phyloP scores from a whole-genome alignment of 2,797 vertebrate species.

The Psittacula derbiana region DNA sequence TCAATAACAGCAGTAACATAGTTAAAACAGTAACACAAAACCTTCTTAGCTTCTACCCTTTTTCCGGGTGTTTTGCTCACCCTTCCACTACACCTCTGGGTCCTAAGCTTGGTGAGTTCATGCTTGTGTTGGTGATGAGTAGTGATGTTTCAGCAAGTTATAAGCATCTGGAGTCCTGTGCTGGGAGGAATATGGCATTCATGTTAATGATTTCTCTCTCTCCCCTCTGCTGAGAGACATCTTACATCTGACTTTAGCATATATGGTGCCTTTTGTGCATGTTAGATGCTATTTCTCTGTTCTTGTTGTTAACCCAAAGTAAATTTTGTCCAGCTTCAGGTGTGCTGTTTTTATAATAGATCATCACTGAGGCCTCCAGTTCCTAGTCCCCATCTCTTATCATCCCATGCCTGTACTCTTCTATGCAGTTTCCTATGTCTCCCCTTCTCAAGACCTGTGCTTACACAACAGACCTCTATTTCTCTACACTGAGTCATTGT shows the following conservation, averaged over 20 bases:
- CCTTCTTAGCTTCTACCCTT: background rate
- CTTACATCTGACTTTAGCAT: background rate
- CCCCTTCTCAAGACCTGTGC: background rate
- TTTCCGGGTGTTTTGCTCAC: background rate
- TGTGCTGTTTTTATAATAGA: background rate
- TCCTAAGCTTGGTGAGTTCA: background rate
- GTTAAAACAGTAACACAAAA: background rate
- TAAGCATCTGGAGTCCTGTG: background rate
- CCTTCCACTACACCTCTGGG: background rate
- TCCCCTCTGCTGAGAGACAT: background rate
- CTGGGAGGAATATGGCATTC: background rate
- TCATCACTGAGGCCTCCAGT: background rate
- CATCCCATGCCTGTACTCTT: background rate
- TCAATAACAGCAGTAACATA: background rate
- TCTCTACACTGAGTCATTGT: background rate
- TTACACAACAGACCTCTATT: background rate
- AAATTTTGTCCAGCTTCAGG: background rate
- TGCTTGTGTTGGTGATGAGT: background rate
- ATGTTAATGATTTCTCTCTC: background rate
- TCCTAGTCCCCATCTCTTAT: background rate
- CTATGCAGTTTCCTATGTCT: fast-evolving
- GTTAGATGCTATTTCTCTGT: background rate
- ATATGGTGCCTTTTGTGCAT: background rate
- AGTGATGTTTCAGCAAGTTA: background rate
- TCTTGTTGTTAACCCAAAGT: background rate